phyloP scores from a whole-genome alignment of 2,888 invertebrate species.

The Empis livida region DNA sequence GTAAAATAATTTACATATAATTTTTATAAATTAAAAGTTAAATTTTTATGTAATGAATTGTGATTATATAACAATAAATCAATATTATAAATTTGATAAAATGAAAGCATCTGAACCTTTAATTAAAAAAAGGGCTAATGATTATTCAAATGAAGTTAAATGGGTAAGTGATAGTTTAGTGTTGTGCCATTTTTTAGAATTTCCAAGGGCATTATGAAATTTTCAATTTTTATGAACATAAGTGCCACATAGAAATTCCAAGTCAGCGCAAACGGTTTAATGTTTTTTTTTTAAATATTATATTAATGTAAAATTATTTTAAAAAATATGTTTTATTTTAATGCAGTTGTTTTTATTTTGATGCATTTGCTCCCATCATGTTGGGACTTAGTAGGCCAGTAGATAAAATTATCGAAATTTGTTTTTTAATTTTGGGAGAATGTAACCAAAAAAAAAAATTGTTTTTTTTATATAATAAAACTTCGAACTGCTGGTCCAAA shows the following conservation, averaged over 20 bases:
- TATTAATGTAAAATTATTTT: neutral
- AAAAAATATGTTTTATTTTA: neutral
- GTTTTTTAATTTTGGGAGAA: too few relatives aligned
- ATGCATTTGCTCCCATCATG: slow-evolving; percentile 28
- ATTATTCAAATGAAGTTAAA: slow-evolving; percentile 6
- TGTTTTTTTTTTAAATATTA: too few relatives aligned
- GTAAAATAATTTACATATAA: too few relatives aligned
- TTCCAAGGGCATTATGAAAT: slow-evolving; percentile 27
- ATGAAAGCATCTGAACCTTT: slow-evolving; percentile 1
- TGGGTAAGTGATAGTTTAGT: slow-evolving; percentile 11
- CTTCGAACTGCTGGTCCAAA: slow-evolving; percentile 36
- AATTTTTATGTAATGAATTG: neutral
- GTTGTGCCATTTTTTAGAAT: slow-evolving; percentile 28
- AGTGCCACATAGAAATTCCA: slow-evolving; percentile 26
- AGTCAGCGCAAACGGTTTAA: slow-evolving; percentile 21
- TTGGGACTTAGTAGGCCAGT: slow-evolving; percentile 39
- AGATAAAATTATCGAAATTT: slow-evolving; percentile 16
- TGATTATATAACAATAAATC: neutral
- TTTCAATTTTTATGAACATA: slow-evolving; percentile 12
- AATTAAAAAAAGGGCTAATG: slow-evolving; percentile 5
- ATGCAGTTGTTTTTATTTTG: slow-evolving; percentile 8
- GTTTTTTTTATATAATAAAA: slow-evolving; percentile 10
- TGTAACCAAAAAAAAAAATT: neutral
- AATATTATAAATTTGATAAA: neutral
- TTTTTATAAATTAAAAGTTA: too few relatives aligned